phyloP scores from a whole-genome alignment of 2,113 vertebrate species.

The Sclerurus mexicanus region DNA sequence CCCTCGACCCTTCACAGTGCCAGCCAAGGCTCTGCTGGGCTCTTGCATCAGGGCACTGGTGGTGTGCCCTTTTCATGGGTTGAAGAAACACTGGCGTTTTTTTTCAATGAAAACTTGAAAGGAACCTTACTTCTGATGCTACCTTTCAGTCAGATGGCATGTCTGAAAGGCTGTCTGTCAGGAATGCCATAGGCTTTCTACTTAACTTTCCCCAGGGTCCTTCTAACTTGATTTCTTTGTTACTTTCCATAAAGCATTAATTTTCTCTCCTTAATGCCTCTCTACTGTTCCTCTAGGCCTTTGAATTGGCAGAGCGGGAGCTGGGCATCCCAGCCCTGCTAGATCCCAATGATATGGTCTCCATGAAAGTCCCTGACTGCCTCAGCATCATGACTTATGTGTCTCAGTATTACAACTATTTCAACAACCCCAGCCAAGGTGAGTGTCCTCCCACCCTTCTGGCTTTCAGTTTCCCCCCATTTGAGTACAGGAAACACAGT shows the following conservation, averaged over 20 bases:
- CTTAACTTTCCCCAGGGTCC: background rate
- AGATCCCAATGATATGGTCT: conserved; percentile 96
- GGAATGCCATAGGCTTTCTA: background rate
- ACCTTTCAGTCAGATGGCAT: background rate
- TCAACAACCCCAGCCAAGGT: conserved; percentile 79
- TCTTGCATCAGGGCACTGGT: background rate
- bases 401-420: conserved; percentile 96
- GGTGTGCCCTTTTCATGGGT: background rate
- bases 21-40: background rate
- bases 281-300: conserved; percentile 77
- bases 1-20: fast-evolving
- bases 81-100: fast-evolving
- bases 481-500: background rate
- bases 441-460: conserved; percentile 31
- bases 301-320: conserved; percentile 91
- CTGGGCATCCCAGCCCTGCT: conserved; percentile 94
- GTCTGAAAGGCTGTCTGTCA: background rate
- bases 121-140: background rate
- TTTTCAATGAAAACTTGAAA: background rate
- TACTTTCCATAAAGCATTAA: background rate
- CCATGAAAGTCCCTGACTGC: conserved; percentile 93
- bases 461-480: background rate
- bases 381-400: conserved; percentile 97
- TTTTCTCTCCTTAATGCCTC: background rate
- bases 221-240: background rate